Percentiles rank a stretch among this genome's conserved stretches.
These are phyloP conservation scores for Menura novaehollandiae DNA, from an alignment of 2,113 vertebrate genomes.

Conservation along the genomic window DNA sequence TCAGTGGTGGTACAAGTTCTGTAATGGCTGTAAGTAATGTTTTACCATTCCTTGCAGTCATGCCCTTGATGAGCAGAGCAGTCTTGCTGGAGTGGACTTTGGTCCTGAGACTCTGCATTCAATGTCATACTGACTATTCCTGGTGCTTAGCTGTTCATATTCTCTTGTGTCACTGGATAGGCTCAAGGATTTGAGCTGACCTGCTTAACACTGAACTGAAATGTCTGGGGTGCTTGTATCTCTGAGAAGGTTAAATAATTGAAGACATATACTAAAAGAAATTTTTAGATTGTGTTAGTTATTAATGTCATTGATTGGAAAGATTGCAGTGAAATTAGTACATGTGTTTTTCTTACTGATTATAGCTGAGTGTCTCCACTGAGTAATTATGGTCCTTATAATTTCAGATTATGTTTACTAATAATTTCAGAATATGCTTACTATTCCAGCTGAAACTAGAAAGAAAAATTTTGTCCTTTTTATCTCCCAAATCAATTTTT, in stretches of 20 bases:
- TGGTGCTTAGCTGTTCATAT: not conserved
- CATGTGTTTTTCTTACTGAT: not conserved
- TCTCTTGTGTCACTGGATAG: not conserved
- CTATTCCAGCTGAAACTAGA: not conserved
- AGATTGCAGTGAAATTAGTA: not conserved
- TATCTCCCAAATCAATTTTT: not conserved
- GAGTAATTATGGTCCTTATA: not conserved
- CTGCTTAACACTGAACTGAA: not conserved
- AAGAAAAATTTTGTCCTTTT: not conserved
- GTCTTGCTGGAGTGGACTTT: not conserved
- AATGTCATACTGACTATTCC: not conserved
- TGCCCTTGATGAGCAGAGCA: not conserved
- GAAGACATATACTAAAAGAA: not conserved
- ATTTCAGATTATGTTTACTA: not conserved
- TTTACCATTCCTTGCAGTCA: not conserved
- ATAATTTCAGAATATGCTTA: not conserved
- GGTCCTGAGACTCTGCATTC: not conserved
- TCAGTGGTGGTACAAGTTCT: not conserved
- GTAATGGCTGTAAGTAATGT: not conserved
- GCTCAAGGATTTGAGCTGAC: not conserved
- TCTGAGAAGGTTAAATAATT: not conserved
- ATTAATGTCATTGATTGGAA: not conserved
- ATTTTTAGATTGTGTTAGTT: not conserved
- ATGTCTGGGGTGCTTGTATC: not conserved
- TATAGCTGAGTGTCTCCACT: not conserved